Conservation (phyloP, 1,140 invertebrate species). For the Rhyzopertha dominica region DNA sequence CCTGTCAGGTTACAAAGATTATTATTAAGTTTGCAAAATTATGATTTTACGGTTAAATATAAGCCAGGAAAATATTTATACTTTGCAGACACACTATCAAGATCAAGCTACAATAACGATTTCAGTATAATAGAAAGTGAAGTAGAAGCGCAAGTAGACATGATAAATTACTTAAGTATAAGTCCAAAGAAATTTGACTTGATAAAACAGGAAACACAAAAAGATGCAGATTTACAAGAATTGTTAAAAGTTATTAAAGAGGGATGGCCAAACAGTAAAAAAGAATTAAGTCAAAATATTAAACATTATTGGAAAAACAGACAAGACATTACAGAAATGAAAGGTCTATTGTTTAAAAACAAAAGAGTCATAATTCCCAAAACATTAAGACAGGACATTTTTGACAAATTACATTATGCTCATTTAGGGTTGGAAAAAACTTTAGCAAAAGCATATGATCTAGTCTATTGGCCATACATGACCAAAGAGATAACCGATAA, state of each 20-base stretch:
- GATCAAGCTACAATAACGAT: slow-evolving; percentile 19
- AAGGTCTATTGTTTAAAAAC: slow-evolving; percentile 32
- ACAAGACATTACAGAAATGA: slow-evolving; percentile 20
- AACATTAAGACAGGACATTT: slow-evolving; percentile 24
- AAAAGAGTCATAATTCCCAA: slow-evolving; percentile 32
- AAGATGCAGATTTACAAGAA: slow-evolving; percentile 15
- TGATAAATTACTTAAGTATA: slow-evolving; percentile 15
- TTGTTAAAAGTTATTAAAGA: slow-evolving; percentile 12
- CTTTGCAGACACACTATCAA: slow-evolving; percentile 36
- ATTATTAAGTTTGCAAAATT: slow-evolving; percentile 15
- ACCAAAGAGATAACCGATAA: slow-evolving; percentile 5
- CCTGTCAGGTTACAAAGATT: slow-evolving; percentile 38
- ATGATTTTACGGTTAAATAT: slow-evolving; percentile 34
- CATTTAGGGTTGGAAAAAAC: slow-evolving; percentile 34
- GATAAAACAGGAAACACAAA: slow-evolving; percentile 12
- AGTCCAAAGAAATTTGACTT: slow-evolving; percentile 15
- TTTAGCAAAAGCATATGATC: slow-evolving; percentile 8
- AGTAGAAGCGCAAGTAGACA: not conserved
- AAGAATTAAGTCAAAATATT: slow-evolving; percentile 9
- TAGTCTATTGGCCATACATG: slow-evolving; percentile 9
- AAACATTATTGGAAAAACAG: slow-evolving; percentile 21
- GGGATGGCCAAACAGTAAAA: slow-evolving; percentile 22
- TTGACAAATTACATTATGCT: slow-evolving; percentile 28
- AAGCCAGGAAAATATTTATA: slow-evolving; percentile 25
- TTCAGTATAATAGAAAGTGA: not conserved